phyloP scores from a whole-genome alignment of 2,888 invertebrate genomes.

The Ectemnius lituratus region DNA sequence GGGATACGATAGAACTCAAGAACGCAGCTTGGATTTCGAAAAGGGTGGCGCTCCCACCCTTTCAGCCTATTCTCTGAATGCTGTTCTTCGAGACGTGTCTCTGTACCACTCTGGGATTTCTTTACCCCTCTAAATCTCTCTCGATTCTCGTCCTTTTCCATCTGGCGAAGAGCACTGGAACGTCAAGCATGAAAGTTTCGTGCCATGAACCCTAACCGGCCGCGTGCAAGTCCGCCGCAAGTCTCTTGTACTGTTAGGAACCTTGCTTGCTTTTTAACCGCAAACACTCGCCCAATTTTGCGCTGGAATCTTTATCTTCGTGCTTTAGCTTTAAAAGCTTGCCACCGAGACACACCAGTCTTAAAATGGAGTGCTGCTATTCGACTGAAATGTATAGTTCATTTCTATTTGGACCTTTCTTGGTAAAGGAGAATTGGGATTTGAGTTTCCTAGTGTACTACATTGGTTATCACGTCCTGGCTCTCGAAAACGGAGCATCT shows the following conservation, averaged over 20 bases:
- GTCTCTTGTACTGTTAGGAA: conserved; percentile 4
- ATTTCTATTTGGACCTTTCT: not conserved
- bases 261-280: not conserved
- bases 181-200: conserved; percentile 22
- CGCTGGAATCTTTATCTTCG: not conserved
- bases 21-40: conserved; percentile 63
- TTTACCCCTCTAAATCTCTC: conserved; percentile 21
- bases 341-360: not conserved
- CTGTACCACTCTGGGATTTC: not conserved
- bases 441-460: conserved; percentile 4
- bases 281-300: conserved; percentile 6
- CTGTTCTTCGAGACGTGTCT: conserved; percentile 24
- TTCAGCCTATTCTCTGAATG: conserved; percentile 47
- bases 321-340: not conserved
- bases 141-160: conserved; percentile 15
- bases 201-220: conserved; percentile 15
- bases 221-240: not conserved
- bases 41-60: conserved; percentile 55
- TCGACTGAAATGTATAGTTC: not conserved
- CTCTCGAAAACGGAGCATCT: not conserved
- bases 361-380: not conserved
- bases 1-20: conserved; percentile 54
- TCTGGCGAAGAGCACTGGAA: conserved; percentile 3
- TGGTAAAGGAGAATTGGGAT: not conserved
- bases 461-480: not conserved